phyloP scores from a whole-genome alignment of 2,888 invertebrate genomes.

The Amphipoea oculea region DNA sequence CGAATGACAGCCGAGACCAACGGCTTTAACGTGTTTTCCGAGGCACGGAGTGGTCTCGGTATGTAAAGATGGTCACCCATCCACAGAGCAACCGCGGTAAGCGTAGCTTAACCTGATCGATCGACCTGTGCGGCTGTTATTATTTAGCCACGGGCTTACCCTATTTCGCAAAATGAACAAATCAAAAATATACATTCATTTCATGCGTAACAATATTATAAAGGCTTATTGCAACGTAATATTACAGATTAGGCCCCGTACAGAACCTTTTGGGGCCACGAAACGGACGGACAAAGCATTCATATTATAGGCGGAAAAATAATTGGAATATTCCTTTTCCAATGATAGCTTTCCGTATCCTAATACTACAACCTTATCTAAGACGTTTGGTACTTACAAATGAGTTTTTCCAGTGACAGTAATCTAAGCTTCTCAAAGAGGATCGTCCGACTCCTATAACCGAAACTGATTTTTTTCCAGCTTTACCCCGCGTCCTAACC shows the following conservation, averaged over 20 bases:
- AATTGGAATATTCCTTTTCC: background rate
- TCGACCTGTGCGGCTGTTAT: no score
- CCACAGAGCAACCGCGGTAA: no score
- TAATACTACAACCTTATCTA: no score
- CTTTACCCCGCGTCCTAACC: no score
- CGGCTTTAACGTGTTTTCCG: no score
- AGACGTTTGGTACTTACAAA: background rate
- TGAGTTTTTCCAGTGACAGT: background rate
- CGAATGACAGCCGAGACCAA: no score
- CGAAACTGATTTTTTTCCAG: background rate
- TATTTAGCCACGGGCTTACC: background rate
- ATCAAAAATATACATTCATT: slow-evolving; percentile 36
- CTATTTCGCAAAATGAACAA: slow-evolving; percentile 26
- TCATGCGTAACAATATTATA: slow-evolving; percentile 37
- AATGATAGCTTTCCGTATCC: no score
- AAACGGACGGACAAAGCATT: slow-evolving; percentile 3
- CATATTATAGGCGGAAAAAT: background rate
- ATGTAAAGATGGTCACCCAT: no score
- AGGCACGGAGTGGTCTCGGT: no score
- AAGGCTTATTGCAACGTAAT: slow-evolving; percentile 50
- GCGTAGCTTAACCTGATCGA: no score
- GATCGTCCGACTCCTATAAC: background rate
- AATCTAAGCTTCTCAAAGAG: background rate
- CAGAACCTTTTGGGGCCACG: slow-evolving; percentile 38
- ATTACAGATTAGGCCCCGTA: slow-evolving; percentile 39